Conservation (phyloP, 2,113 vertebrate species). For the Fulica atra region DNA sequence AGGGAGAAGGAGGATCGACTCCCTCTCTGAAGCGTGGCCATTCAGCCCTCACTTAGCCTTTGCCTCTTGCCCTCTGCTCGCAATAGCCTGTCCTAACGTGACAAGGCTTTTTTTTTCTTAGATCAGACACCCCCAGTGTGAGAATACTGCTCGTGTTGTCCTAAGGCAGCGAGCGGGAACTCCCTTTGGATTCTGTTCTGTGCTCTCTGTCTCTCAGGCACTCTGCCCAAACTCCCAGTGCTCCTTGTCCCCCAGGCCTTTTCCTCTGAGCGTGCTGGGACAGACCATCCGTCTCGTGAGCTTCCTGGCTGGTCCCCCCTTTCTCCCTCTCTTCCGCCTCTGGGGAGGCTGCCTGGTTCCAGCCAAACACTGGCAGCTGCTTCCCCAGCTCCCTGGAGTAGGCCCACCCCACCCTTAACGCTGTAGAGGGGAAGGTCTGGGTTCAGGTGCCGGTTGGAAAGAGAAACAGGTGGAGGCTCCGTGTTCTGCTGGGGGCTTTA, state of each 20-base stretch:
- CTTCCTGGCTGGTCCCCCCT: not conserved
- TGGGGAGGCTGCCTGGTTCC: not conserved
- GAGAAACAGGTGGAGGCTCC: not conserved
- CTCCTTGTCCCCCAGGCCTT: not conserved
- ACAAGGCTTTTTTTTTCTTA: not conserved
- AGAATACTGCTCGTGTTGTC: fast-evolving
- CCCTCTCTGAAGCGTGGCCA: not conserved
- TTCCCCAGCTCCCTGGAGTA: not conserved
- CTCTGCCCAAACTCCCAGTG: not conserved
- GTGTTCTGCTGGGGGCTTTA: conserved; percentile 21
- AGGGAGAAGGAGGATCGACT: not conserved
- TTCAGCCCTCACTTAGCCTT: not conserved
- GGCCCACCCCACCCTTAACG: not conserved
- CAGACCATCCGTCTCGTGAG: not conserved
- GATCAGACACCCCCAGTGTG: not conserved
- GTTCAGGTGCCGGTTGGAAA: not conserved
- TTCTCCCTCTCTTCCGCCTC: not conserved
- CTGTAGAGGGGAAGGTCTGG: not conserved
- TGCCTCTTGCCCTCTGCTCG: not conserved
- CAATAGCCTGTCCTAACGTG: fast-evolving
- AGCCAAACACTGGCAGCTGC: not conserved
- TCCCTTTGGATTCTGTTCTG: not conserved
- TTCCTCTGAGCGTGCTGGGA: not conserved
- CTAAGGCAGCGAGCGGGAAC: not conserved
- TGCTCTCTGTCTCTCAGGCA: not conserved